A percentile compares a stretch with the other conserved stretches of the same genome.
These are phyloP conservation scores for Oithona nana DNA, from an alignment of 2,888 invertebrate genomes.

Conservation along the genomic window DNA sequence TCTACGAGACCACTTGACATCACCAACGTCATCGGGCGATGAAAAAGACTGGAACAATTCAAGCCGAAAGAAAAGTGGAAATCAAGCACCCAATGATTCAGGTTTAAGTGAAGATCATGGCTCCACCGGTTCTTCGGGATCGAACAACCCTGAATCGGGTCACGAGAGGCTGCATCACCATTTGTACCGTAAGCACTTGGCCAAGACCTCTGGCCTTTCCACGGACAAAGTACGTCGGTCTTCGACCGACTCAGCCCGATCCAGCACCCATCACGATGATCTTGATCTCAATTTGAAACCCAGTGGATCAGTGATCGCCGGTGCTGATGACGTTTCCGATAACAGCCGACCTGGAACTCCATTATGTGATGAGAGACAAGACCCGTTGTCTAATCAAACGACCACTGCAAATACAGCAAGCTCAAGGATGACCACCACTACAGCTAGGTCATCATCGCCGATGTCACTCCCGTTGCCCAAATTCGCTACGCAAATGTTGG, in stretches of 20 bases:
- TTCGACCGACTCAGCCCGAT: constrained; percentile 11
- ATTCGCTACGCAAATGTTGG: constrained; percentile 1
- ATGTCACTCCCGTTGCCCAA: constrained; percentile 60
- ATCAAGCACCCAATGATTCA: neutral
- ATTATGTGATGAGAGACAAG: constrained; percentile 58
- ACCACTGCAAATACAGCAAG: neutral
- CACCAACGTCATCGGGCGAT: neutral
- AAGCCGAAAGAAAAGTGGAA: neutral
- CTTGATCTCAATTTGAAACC: neutral
- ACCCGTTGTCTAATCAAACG: constrained; percentile 25
- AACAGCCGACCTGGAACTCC: constrained; percentile 70
- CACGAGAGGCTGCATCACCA: neutral
- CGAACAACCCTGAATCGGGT: neutral
- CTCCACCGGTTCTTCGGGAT: constrained; percentile 3
- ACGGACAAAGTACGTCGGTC: neutral
- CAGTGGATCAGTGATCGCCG: neutral
- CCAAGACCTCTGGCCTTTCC: neutral
- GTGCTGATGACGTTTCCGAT: constrained; percentile 25
- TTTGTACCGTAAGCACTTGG: neutral
- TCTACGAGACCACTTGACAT: neutral
- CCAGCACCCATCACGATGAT: neutral
- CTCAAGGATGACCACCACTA: constrained; percentile 1
- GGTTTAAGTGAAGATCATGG: constrained; percentile 13
- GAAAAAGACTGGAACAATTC: neutral
- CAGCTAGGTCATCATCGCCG: constrained; percentile 29